Evolutionary conservation across 2,888 invertebrate species (phyloP).

Genomic region (Orthonychiurus folsomi): DNA sequence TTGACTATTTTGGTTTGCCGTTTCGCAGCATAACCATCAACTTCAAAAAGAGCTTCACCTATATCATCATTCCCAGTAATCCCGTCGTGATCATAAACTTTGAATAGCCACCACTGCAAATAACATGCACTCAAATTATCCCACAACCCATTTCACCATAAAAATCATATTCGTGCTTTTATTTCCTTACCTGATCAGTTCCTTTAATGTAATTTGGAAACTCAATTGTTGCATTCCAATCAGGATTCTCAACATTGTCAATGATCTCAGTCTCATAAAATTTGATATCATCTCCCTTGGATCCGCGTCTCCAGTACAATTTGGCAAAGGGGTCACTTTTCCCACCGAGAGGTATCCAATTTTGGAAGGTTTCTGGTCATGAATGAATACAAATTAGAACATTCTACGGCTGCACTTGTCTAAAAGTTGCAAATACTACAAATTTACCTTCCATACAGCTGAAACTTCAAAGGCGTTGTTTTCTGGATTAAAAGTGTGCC

Average conservation of each 20-base stretch:
- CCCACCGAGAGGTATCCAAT: neutral
- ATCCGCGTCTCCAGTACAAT: slow-evolving; percentile 9
- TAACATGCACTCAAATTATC: slow-evolving; percentile 3
- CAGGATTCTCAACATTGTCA: slow-evolving; percentile 36
- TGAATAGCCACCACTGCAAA: slow-evolving; percentile 28
- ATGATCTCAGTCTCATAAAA: slow-evolving; percentile 14
- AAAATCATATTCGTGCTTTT: neutral
- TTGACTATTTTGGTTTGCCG: slow-evolving; percentile 6
- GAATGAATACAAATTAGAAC: neutral
- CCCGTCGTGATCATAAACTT: slow-evolving; percentile 32
- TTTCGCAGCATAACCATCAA: slow-evolving; percentile 13
- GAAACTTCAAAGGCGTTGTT: slow-evolving; percentile 31
- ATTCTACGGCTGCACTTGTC: neutral
- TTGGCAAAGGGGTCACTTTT: slow-evolving; percentile 11
- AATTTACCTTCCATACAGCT: slow-evolving; percentile 8
- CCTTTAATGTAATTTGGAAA: slow-evolving; percentile 38
- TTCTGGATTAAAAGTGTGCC: slow-evolving; percentile 30
- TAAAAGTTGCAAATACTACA: neutral
- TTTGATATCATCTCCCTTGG: slow-evolving; percentile 9
- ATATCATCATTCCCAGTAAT: slow-evolving; percentile 27
- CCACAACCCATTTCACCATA: neutral
- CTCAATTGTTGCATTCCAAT: slow-evolving; percentile 34
- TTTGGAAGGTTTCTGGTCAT: neutral
- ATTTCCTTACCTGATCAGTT: slow-evolving; percentile 21
- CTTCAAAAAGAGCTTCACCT: slow-evolving; percentile 16